phyloP scores from a whole-genome alignment of 2,113 vertebrate species.

The Excalfactoria chinensis region DNA sequence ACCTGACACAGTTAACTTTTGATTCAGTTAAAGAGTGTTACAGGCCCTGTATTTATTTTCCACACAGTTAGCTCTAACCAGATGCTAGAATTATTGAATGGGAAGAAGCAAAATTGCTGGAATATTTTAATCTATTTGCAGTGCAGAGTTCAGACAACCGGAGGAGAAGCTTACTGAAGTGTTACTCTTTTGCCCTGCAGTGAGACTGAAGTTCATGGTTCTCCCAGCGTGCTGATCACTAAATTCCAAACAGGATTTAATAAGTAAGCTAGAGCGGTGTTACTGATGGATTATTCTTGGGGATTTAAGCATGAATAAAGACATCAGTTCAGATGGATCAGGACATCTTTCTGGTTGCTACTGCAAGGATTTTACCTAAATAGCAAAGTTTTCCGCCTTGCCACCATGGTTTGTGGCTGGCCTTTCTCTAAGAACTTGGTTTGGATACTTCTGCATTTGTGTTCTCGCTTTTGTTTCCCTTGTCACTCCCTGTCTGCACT shows the following conservation, averaged over 20 bases:
- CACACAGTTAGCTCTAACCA: neutral
- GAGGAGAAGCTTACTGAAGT: neutral
- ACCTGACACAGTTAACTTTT: fast-evolving
- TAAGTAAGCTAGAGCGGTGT: slow-evolving; percentile 18
- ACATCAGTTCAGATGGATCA: slow-evolving; percentile 8
- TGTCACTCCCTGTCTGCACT: neutral
- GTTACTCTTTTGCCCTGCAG: neutral
- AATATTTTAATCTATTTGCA: neutral
- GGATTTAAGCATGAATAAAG: slow-evolving; percentile 45
- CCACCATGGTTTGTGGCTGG: neutral
- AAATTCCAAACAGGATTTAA: slow-evolving; percentile 61
- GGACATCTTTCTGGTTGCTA: neutral
- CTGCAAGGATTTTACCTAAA: neutral
- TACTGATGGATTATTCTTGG: slow-evolving; percentile 55
- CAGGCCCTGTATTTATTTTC: neutral
- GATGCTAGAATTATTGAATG: neutral
- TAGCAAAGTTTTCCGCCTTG: neutral
- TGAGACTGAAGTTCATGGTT: neutral
- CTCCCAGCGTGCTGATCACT: neutral
- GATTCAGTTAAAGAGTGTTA: neutral
- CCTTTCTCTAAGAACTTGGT: neutral
- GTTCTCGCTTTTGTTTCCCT: neutral
- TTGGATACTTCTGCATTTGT: neutral
- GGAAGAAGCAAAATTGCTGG: neutral
- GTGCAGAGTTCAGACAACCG: neutral